Base-by-base conservation (phyloP, 2,797 vertebrate species). In the Nasua narica region DNA sequence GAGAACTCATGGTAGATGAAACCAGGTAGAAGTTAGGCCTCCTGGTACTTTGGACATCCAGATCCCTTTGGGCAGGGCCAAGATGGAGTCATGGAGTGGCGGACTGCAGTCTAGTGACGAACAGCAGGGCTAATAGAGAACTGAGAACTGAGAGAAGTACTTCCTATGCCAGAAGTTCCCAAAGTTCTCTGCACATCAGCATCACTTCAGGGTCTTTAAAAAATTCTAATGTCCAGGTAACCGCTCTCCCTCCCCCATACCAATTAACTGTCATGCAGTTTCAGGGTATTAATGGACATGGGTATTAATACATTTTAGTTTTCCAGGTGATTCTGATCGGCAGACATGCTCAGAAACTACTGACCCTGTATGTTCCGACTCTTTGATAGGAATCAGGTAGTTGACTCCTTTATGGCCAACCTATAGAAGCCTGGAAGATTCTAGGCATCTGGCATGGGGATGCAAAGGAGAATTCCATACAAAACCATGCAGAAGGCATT, bases 91-190 rank as follows among this genome's bases (percentile, higher is more conserved):
- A 12, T 11, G 52, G 29, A 48, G 1, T 10, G 27, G 56, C 3
- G 40, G 16, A 40, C 11, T 56, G 27, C 2, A 82, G n/a, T 40
- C 67, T 27, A 67, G 8, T 37, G 60, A n/a, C 48, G 83, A 79
- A 21, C 37, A 54, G 18, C n/a, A 8, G 25, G 21, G 48, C 2
- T 60, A 21, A 67, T 15, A 32, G 58, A 67, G 48, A 91, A 60
- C 4, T 82, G 54, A 94, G 58, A 92, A 94, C 50, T 78, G 48
- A 54, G n/a, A 89, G 77, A 79, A 29, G 35, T 81, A 29, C 35
- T 76, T 70, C 14, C 25, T 52, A 6, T 9, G 2, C 84, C n/a
- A 70, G 52, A 90, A 87, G 29, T 78, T 72, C 35, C 32, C 9
- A 50, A 6, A 35, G 25, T 87, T 35, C 40, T 67, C 60, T 79